Conservation (phyloP, 2,888 invertebrate genomes). For the Drosophila emarginata region DNA sequence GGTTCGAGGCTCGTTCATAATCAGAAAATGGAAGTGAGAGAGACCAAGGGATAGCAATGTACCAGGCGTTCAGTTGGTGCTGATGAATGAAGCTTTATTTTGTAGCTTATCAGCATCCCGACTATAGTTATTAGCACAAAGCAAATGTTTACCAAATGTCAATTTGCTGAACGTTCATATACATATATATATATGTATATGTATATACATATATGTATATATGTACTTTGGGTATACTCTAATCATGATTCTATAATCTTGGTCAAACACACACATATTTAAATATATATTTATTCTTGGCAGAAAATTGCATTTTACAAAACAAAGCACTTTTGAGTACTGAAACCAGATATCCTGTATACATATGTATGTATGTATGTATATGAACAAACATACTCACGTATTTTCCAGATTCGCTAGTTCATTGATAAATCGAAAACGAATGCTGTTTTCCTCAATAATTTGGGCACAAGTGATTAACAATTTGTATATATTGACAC, state of each 20-base stretch:
- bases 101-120: background rate
- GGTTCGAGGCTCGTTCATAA: constrained; percentile 1
- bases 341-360: too few relatives aligned
- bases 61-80: background rate
- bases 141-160: constrained; percentile 6
- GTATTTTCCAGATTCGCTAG: too few relatives aligned
- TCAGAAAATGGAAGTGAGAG: background rate
- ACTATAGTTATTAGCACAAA: constrained; percentile 1
- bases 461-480: too few relatives aligned
- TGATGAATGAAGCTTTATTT: background rate
- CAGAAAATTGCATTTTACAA: too few relatives aligned
- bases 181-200: background rate
- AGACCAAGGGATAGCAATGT: background rate
- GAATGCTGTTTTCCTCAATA: too few relatives aligned
- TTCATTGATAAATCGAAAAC: too few relatives aligned
- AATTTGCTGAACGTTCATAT: background rate
- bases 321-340: too few relatives aligned
- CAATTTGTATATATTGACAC: too few relatives aligned
- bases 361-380: too few relatives aligned
- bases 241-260: background rate
- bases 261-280: background rate
- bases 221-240: background rate
- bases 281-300: background rate
- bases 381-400: too few relatives aligned
- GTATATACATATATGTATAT: background rate